Conservation (phyloP, 1,140 invertebrate species). For the Calycopis cecrops region DNA sequence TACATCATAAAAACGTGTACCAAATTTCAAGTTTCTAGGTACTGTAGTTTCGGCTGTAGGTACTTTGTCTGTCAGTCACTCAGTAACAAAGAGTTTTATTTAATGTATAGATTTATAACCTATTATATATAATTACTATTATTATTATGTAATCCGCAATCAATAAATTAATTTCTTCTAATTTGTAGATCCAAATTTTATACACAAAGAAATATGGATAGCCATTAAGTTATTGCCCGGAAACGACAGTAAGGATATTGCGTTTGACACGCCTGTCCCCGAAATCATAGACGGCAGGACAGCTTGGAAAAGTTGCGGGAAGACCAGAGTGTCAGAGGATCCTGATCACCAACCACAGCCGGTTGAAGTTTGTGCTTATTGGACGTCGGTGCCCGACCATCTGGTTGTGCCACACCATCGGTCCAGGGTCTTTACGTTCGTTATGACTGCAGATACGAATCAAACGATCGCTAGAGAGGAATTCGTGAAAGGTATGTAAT, state of each 20-base stretch:
- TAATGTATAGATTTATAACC: too few species aligned
- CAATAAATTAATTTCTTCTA: constrained; percentile 16
- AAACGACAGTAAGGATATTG: constrained; percentile 54
- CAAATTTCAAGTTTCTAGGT: too few species aligned
- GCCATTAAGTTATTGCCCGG: constrained; percentile 61
- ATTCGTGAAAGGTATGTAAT: constrained; percentile 64
- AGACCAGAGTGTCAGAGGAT: constrained; percentile 61
- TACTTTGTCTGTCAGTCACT: too few species aligned
- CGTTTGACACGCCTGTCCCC: constrained; percentile 46
- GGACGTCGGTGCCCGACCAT: constrained; percentile 71
- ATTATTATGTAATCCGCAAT: too few species aligned
- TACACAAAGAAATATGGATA: constrained; percentile 64
- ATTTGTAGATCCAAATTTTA: constrained; percentile 58
- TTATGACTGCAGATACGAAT: constrained; percentile 73
- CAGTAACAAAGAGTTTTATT: too few species aligned
- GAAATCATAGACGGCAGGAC: constrained; percentile 52
- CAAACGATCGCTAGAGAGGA: constrained; percentile 69
- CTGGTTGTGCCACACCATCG: constrained; percentile 61
- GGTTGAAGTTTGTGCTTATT: constrained; percentile 61
- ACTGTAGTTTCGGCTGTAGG: too few species aligned
- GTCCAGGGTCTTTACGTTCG: constrained; percentile 65
- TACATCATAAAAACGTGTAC: too few species aligned
- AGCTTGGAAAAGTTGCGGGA: constrained; percentile 58
- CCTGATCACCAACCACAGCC: constrained; percentile 58
- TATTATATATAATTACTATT: too few species aligned